Conservation (phyloP, 2,113 vertebrate genomes). For the Myodes glareolus region DNA sequence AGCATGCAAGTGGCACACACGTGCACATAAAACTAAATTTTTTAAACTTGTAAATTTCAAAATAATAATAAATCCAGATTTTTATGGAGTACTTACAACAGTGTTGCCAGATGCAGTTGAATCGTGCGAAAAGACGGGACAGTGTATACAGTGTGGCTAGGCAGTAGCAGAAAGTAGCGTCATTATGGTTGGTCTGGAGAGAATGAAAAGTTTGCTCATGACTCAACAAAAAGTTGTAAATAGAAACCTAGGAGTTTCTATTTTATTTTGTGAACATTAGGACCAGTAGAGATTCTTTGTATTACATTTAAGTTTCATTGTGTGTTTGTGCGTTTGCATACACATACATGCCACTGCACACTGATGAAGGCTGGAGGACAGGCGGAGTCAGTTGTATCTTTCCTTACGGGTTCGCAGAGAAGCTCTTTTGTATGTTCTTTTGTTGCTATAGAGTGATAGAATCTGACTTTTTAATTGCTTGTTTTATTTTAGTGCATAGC, state of each 20-base stretch:
- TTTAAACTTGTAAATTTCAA: background rate
- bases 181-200: background rate
- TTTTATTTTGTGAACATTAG: background rate
- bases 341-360: no score
- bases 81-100: background rate
- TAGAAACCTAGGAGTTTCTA: background rate
- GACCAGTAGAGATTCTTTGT: background rate
- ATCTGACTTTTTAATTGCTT: background rate
- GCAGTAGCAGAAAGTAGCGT: no score
- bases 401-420: background rate
- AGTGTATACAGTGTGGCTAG: rapidly evolving
- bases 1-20: background rate
- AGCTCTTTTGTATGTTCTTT: background rate
- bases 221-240: background rate
- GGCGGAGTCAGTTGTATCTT: background rate
- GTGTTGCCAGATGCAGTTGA: background rate
- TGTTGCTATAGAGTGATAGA: background rate
- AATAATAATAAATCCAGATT: background rate
- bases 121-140: background rate
- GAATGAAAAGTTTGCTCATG: no score
- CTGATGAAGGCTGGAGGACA: background rate
- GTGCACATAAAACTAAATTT: background rate
- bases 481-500: background rate
- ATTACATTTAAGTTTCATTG: background rate
- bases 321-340: no score